Percentiles rank a stretch among this genome's conserved stretches.
Evolutionary conservation across 2,888 invertebrate genomes (phyloP).

Genomic region (Drosophila robusta): DNA sequence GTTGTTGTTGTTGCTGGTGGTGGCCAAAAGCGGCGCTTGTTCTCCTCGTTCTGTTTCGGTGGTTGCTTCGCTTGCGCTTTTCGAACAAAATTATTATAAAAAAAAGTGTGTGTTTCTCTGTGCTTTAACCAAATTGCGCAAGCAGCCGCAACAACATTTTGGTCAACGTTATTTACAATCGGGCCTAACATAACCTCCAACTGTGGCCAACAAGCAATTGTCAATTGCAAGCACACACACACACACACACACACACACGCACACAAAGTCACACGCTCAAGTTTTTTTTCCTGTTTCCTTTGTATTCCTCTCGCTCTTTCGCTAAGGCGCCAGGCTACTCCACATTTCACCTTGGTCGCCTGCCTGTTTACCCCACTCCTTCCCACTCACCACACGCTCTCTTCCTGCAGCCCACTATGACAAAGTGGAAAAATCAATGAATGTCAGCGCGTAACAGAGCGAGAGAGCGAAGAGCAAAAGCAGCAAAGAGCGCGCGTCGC

Average conservation of each 20-base stretch:
- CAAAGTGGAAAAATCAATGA: slow-evolving; percentile 82
- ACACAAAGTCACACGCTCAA: slow-evolving; percentile 15
- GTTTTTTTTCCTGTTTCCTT: slow-evolving; percentile 45
- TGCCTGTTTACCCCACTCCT: slow-evolving; percentile 6
- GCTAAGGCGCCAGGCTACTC: slow-evolving; percentile 15
- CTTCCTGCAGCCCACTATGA: slow-evolving; percentile 15
- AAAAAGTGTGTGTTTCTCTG: slow-evolving; percentile 15
- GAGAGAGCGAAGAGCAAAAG: slow-evolving; percentile 24
- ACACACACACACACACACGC: slow-evolving; percentile 32
- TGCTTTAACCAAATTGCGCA: slow-evolving; percentile 39
- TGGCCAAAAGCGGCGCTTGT: slow-evolving; percentile 40
- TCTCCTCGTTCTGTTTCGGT: slow-evolving; percentile 45
- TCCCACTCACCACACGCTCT: background rate
- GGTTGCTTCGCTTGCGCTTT: slow-evolving; percentile 39
- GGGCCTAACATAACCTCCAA: slow-evolving; percentile 49
- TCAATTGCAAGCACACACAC: slow-evolving; percentile 42
- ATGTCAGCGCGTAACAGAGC: slow-evolving; percentile 60
- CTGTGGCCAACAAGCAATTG: slow-evolving; percentile 26
- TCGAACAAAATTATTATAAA: slow-evolving; percentile 4
- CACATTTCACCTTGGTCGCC: slow-evolving; percentile 45
- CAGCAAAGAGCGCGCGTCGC: slow-evolving; percentile 23
- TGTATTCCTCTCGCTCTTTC: slow-evolving; percentile 47
- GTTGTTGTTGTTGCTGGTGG: slow-evolving; percentile 40
- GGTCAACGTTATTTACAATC: slow-evolving; percentile 48
- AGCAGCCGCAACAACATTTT: slow-evolving; percentile 19